phyloP scores from a whole-genome alignment of 2,888 invertebrate genomes.

The Brachypalpus laphriformis region DNA sequence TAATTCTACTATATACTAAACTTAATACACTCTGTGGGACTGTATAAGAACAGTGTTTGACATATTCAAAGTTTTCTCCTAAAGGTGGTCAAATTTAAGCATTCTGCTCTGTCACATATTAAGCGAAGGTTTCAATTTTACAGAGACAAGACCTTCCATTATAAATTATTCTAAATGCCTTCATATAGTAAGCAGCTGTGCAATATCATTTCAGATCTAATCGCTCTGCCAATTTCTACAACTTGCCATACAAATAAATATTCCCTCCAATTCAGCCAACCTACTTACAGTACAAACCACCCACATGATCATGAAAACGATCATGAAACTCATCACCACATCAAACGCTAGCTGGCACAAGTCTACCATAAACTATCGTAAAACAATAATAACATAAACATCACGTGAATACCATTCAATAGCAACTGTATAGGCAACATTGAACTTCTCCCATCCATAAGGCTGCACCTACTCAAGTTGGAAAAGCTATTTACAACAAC shows the following conservation, averaged over 20 bases:
- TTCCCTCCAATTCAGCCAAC: background rate
- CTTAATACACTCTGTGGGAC: no score
- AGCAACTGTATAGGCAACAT: constrained; percentile 35
- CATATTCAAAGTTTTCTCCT: no score
- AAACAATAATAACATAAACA: constrained; percentile 9
- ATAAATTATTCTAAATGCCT: no score
- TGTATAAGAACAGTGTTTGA: no score
- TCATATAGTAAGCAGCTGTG: no score
- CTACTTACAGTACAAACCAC: constrained; percentile 18
- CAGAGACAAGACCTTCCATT: no score
- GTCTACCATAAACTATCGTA: constrained; percentile 17
- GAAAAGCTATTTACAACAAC: background rate
- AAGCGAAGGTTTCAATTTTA: no score
- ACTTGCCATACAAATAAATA: background rate
- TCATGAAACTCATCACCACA: constrained; percentile 35
- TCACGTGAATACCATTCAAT: constrained; percentile 46
- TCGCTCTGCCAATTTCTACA: background rate
- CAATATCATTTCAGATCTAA: background rate
- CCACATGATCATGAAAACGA: constrained; percentile 48
- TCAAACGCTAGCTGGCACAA: background rate
- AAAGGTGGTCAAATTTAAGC: no score
- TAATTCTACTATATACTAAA: no score
- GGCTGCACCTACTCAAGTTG: constrained; percentile 17
- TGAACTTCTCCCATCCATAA: constrained; percentile 43
- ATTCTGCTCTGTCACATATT: no score